A percentile compares a stretch with the other conserved stretches of the same genome.
phyloP scores from a whole-genome alignment of 2,797 vertebrate genomes.

The Leuciscus waleckii region DNA sequence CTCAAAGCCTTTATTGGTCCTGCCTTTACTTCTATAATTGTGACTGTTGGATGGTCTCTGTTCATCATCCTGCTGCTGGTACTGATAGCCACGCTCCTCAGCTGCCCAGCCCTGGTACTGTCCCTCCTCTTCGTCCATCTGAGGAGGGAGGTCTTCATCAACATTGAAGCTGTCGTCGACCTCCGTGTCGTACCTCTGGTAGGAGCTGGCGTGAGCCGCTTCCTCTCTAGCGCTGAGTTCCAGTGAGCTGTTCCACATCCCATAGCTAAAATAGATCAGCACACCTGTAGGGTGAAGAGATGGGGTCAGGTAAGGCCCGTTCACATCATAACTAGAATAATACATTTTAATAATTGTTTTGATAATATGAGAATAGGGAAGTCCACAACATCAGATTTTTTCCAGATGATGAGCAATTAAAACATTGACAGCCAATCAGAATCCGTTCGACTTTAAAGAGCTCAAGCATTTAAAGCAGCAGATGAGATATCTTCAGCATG shows the following conservation, averaged over 20 bases:
- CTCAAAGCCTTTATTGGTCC: constrained; percentile 71
- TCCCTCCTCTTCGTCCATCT: constrained; percentile 70
- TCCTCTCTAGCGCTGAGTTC: constrained; percentile 89
- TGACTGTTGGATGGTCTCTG: constrained; percentile 27
- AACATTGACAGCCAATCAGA: background rate
- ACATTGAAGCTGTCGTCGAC: constrained; percentile 89
- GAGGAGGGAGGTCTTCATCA: constrained; percentile 74
- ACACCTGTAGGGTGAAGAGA: constrained; percentile 78
- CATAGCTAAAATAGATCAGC: constrained; percentile 93
- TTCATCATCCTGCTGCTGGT: constrained; percentile 40
- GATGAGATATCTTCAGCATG: background rate
- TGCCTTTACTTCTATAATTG: constrained; percentile 44
- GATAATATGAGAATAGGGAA: background rate
- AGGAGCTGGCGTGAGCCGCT: constrained; percentile 91
- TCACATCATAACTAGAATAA: background rate
- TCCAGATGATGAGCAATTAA: background rate
- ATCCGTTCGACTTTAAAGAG: background rate
- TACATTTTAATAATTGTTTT: background rate
- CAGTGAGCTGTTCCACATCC: constrained; percentile 96
- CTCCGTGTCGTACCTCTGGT: constrained; percentile 91
- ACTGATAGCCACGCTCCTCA: constrained; percentile 83
- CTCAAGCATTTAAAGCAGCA: background rate
- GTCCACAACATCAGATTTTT: background rate
- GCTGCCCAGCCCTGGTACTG: constrained; percentile 86
- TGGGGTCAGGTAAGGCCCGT: background rate